These are phyloP conservation scores for Chloropsis hardwickii DNA, from an alignment of 2,113 vertebrate genomes.

Conservation along the genomic window DNA sequence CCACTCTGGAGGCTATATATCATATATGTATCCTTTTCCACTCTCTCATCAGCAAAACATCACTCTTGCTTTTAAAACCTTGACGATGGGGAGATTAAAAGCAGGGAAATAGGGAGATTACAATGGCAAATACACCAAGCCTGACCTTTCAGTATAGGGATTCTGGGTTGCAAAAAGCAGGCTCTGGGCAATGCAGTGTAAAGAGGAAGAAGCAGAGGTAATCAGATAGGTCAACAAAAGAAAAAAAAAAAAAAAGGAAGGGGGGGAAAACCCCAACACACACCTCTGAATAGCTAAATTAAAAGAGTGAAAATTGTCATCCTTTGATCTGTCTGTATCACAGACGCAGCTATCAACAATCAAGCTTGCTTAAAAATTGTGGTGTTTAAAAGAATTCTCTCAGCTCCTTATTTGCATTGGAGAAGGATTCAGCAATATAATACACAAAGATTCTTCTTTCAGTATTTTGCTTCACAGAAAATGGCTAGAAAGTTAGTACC, in stretches of 20 bases:
- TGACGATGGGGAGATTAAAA: background rate
- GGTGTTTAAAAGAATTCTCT: background rate
- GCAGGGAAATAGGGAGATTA: background rate
- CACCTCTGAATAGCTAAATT: background rate
- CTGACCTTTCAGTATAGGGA: background rate
- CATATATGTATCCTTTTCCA: background rate
- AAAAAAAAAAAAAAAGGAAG: fast-evolving
- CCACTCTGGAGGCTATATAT: background rate
- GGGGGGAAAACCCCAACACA: fast-evolving
- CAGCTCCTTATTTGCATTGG: background rate
- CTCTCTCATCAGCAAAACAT: background rate
- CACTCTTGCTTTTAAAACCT: background rate
- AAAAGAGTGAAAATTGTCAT: background rate
- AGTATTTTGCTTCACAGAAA: background rate
- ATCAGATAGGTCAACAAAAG: background rate
- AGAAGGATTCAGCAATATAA: background rate
- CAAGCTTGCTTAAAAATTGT: background rate
- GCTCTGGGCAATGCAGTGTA: background rate
- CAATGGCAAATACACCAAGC: background rate
- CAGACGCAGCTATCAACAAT: background rate
- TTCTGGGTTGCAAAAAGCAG: background rate
- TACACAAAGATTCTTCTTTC: background rate
- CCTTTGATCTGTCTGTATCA: background rate
- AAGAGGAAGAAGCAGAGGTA: background rate
- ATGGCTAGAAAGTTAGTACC: background rate